Evolutionary conservation across 2,113 vertebrate species (phyloP).

Genomic region (Zootoca vivipara): DNA sequence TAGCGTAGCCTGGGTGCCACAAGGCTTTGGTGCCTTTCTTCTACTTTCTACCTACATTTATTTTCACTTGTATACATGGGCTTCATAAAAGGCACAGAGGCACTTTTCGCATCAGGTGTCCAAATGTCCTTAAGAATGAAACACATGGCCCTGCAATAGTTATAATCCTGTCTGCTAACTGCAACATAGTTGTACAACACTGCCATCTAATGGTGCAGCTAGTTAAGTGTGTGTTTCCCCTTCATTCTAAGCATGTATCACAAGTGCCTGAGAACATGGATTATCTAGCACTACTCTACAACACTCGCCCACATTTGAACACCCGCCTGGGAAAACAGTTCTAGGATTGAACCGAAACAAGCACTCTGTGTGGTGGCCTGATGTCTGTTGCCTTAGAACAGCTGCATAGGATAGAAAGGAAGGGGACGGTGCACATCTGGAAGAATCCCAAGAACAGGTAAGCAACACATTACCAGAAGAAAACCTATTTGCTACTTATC

Average conservation of each 20-base stretch:
- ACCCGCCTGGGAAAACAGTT: not conserved
- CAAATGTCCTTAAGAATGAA: not conserved
- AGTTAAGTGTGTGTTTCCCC: not conserved
- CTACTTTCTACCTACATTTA: not conserved
- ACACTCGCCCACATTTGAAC: not conserved
- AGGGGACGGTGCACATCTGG: not conserved
- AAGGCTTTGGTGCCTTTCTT: not conserved
- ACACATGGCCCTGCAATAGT: not conserved
- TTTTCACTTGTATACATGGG: not conserved
- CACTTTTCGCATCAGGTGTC: not conserved
- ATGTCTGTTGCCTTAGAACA: not conserved
- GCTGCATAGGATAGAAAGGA: not conserved
- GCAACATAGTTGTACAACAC: not conserved
- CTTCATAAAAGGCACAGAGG: not conserved
- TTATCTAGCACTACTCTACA: not conserved
- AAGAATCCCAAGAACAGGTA: not conserved
- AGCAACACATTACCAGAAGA: not conserved
- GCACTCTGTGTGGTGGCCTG: too few relatives aligned
- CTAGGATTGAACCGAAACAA: not conserved
- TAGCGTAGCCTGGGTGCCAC: not conserved
- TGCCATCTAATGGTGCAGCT: slow-evolving; percentile 21
- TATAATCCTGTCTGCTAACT: not conserved
- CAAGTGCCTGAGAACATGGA: not conserved
- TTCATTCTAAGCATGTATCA: not conserved
- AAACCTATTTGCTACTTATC: not conserved